Conservation (phyloP, 2,113 vertebrate species). For the Psittacula cyanocephala region DNA sequence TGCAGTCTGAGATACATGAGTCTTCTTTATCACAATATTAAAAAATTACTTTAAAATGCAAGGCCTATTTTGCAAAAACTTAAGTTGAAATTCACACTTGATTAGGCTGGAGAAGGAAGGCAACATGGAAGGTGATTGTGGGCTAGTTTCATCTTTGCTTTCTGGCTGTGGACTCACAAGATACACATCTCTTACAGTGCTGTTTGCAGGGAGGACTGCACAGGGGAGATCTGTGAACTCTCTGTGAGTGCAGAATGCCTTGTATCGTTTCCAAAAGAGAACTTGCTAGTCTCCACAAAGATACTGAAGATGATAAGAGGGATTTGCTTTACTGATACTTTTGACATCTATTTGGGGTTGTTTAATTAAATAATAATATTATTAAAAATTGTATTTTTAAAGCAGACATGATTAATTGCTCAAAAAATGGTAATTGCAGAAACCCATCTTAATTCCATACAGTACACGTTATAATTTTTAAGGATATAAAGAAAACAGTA, state of each 20-base stretch:
- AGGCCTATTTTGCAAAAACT: background rate
- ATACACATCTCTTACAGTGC: background rate
- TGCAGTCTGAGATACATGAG: background rate
- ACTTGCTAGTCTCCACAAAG: background rate
- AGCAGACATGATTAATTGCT: background rate
- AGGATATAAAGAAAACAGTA: background rate
- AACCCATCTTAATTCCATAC: background rate
- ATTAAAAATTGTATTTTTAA: background rate
- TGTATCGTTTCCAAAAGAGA: background rate
- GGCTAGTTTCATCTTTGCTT: background rate
- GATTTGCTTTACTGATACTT: background rate
- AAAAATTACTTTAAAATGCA: background rate
- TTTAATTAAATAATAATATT: background rate
- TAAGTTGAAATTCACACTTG: background rate
- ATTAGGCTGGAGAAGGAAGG: background rate
- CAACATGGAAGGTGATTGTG: background rate
- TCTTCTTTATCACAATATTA: background rate
- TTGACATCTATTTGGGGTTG: background rate
- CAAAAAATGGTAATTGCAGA: background rate
- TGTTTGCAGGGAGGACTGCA: background rate
- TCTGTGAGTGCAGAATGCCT: background rate
- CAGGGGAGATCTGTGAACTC: background rate
- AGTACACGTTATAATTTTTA: background rate
- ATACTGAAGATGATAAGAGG: background rate
- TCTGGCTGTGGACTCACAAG: background rate